Base-by-base conservation (phyloP, 1,140 invertebrate genomes). In the Bombus turneri region DNA sequence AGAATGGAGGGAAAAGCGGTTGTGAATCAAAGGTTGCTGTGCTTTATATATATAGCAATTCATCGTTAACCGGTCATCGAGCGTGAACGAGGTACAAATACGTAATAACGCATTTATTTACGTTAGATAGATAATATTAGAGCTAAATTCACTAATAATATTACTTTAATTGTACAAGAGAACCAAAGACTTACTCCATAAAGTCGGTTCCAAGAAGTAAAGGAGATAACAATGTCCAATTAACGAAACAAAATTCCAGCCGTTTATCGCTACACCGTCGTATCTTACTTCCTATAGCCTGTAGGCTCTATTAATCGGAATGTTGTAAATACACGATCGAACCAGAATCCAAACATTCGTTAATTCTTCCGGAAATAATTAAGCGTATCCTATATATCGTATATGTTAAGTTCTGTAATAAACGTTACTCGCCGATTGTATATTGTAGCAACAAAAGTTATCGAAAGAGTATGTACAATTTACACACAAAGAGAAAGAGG, bases 281-380 rank as follows among this genome's bases (percentile, higher is more conserved):
- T 53, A 62, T 13, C 59, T 62, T 25, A 3, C 1, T n/a, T 28
- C 8, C 8, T 39, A 41, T 1, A 39, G 25, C 13, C n/a, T 31
- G 15, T 53, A 34, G 13, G 47, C 18, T 43, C 18, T n/a, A 4
- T 37, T 34, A 9, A 31, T 6, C 6, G 66, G 78, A 47, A 74
- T 39, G 59, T 53, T 66, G 47, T 77, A 39, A 75, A 83, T 75
- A 77, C 43, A 41, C 34, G 31, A 57, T 43, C 37, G 76, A 62
- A 79, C n/a, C 4, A 15, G 53, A 72, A 34, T 72, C 66, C 39
- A 79, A 84, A 79, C 75, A 39, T 84, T 79, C 39, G 25, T 85
- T 64, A 72, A 80, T 79, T 39, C 76, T 25, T 18, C 37, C 12
- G 57, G 53, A 53, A 72, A 59, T 73, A 73, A 81, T 81, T 64